Evolutionary conservation across 2,888 invertebrate genomes (phyloP).

Genomic region (Creontiades dilutus): DNA sequence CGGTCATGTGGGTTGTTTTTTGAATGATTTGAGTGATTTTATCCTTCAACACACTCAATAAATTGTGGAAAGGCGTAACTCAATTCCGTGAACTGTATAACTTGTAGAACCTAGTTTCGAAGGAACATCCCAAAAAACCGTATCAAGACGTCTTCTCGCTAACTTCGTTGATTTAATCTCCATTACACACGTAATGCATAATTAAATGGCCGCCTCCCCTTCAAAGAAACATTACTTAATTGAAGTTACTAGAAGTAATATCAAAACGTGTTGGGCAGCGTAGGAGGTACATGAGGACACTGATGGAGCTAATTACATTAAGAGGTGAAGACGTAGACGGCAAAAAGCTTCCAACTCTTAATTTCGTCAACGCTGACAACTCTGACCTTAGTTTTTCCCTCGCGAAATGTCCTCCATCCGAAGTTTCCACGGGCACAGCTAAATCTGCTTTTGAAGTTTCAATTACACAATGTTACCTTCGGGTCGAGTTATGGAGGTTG

Average conservation of each 20-base stretch:
- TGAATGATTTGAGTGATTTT: no score
- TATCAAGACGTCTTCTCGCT: no score
- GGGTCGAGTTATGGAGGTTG: neutral
- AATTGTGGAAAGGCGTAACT: no score
- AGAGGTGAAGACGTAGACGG: neutral
- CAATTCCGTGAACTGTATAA: no score
- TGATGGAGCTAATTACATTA: slow-evolving; percentile 7
- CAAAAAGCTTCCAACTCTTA: slow-evolving; percentile 5
- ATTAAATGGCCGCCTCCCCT: neutral
- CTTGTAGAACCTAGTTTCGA: no score
- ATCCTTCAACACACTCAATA: no score
- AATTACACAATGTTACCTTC: neutral
- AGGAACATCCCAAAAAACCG: no score
- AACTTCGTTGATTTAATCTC: no score
- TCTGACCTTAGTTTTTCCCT: neutral
- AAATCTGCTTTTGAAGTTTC: neutral
- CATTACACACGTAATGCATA: no score
- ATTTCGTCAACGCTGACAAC: slow-evolving; percentile 20
- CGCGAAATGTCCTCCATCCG: neutral
- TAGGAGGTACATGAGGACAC: neutral
- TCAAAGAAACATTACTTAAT: neutral
- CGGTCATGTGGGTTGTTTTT: no score
- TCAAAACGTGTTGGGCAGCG: neutral
- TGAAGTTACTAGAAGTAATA: neutral
- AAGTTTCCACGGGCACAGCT: neutral